Evolutionary conservation across 2,888 invertebrate genomes (phyloP).

Genomic region (Dioctria linearis): DNA sequence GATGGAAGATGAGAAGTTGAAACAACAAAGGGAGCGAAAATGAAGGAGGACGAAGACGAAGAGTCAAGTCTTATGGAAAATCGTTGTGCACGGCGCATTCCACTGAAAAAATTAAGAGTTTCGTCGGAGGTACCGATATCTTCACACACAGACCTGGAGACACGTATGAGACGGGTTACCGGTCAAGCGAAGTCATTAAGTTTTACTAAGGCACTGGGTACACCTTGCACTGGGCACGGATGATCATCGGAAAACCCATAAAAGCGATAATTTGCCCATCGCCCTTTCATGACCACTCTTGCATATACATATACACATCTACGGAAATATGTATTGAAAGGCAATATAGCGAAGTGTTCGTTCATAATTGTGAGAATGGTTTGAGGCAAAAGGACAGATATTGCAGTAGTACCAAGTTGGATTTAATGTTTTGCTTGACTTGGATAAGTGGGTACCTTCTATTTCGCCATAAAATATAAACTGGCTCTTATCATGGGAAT

Average conservation of each 20-base stretch:
- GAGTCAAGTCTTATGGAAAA: slow-evolving; percentile 14
- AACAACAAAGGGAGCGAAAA: slow-evolving; percentile 18
- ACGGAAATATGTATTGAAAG: no score
- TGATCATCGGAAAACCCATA: slow-evolving; percentile 5
- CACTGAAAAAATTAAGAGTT: slow-evolving; percentile 47
- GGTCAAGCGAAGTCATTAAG: slow-evolving; percentile 39
- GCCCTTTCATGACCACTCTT: slow-evolving; percentile 47
- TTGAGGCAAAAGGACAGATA: background rate
- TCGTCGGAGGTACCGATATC: slow-evolving; percentile 42
- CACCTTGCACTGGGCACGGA: slow-evolving; percentile 30
- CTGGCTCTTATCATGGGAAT: no score
- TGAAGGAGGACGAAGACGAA: slow-evolving; percentile 32
- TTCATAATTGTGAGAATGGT: background rate
- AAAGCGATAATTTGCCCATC: slow-evolving; percentile 39
- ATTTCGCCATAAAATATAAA: no score
- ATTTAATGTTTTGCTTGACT: background rate
- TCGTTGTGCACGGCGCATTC: slow-evolving; percentile 34
- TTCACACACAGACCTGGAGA: slow-evolving; percentile 52
- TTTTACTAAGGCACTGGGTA: slow-evolving; percentile 53
- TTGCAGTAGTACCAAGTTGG: background rate
- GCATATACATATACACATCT: slow-evolving; percentile 10
- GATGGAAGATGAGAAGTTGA: background rate
- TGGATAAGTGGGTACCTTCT: no score
- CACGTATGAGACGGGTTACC: slow-evolving; percentile 35
- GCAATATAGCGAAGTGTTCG: background rate